Evolutionary conservation across 2,797 vertebrate species (phyloP), one percentile per base, ranked within the genome.

Genomic region (Knipowitschia caucasica): DNA sequence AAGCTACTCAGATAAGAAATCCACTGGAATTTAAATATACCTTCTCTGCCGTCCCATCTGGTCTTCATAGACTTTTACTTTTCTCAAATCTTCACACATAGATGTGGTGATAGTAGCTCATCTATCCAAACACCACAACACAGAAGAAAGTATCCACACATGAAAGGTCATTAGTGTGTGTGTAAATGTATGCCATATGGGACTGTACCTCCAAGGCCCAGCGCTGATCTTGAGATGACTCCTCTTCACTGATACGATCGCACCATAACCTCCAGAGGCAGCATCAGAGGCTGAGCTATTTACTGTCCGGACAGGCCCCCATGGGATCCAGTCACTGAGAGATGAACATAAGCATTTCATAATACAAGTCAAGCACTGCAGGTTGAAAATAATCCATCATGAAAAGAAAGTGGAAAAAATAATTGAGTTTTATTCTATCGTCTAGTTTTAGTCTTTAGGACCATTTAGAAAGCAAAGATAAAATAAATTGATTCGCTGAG

Each of bases 141-240:
- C 52, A 57, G 71, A 77, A 56, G 71, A 77, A 69, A 81, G 50
- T 76, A 83, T 77, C 66, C 73, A 68, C 68, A 79, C 81, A 89
- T 88, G 82, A 91, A 90, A 84, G 86, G 85, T 84, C 87, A 88
- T 87, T 85, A 82, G 73, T 76, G 84, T 85, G 79, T 81, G 72
- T 77, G 86, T 80, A 87, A 89, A 90, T 88, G 71, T 64, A 57
- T 90, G 77, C 89, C 90, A 92, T 81, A 85, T 92, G 89, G 84
- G 78, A 77, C 80, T 73, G 12, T 42, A 76, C 70, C 73, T 78
- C 65, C 47, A 71, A 71, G 79, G 76, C 87, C 81, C 88, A 82
- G 75, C 83, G 83, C 85, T 88, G 85, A 88, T 89, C 80, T 87
- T 64, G 56, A 73, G 78, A 84, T 86, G 82, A 78, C 75, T 86